Evolutionary conservation across 2,888 invertebrate genomes (phyloP).

Genomic region (Melieria crassipennis): DNA sequence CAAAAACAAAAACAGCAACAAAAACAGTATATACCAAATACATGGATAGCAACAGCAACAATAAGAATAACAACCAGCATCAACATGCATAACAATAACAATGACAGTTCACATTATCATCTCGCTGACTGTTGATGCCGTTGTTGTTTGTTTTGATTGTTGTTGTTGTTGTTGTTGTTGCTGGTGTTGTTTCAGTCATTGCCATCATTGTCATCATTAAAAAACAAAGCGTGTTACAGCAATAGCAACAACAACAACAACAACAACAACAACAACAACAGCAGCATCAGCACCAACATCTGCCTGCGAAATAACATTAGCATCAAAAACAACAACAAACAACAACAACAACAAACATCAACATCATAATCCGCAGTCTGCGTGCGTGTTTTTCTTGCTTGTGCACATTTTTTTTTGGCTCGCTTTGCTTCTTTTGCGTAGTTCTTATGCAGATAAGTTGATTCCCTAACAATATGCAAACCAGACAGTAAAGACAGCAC

Average conservation of each 20-base stretch:
- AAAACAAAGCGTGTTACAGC: constrained; percentile 24
- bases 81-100: constrained; percentile 9
- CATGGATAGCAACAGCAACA: no score
- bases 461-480: constrained; percentile 37
- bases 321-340: constrained; percentile 9
- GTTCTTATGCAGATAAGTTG: constrained; percentile 51
- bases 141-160: not conserved
- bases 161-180: no score
- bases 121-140: constrained; percentile 12
- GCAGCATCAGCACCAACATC: constrained; percentile 39
- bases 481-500: constrained; percentile 32
- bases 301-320: constrained; percentile 28
- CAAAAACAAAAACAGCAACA: not conserved
- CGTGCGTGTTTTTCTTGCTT: constrained; percentile 7
- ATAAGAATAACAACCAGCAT: no score
- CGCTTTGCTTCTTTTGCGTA: constrained; percentile 27
- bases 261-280: constrained; percentile 42
- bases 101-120: constrained; percentile 20
- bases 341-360: constrained; percentile 7
- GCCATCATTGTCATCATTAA: constrained; percentile 21
- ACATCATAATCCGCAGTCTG: constrained; percentile 21
- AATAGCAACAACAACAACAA: constrained; percentile 35
- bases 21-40: no score
- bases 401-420: not conserved
- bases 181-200: no score